Evolutionary conservation across 2,888 invertebrate genomes (phyloP), one percentile per base, ranked within the genome.

Genomic region (Bembecia ichneumoniformis): DNA sequence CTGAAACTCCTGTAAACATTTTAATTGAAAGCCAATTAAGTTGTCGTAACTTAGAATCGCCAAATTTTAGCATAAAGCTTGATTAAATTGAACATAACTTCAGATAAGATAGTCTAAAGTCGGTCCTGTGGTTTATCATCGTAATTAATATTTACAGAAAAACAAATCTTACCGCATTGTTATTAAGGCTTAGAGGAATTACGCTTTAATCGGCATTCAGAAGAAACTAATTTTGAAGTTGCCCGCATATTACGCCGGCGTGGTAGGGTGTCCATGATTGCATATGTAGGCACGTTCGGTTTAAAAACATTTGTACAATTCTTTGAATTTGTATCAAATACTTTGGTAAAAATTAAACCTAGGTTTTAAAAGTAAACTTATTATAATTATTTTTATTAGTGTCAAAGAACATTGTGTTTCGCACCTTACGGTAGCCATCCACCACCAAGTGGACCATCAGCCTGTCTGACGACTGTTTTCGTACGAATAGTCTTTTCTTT

Each of bases 181-280:
- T 13, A 49, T 28, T 55, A 55, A 48, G 51, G 49, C 20, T 36
- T 52, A 44, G 13, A 40, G 40, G 44, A 15, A 7, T 44, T 44
- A 44, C 1, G 17, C 16, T 7, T 44, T 44, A 16, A 14, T 44
- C 44, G 15, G 4, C 11, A 44, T 44, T 16, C 44, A 49, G 51
- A 57, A 57, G 61, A 63, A 66, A 66, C 64, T 63, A 66, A 70
- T 68, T 65, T 65, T 56, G 51, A 49, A 53, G 50, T 52, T 59
- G 58, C 74, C 76, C 76, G 76, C 74, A 75, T 74, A 63, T 55
- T 60, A 51, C 54, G 44, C 3, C 17, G 10, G 10, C 15, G 15
- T 44, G 57, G 55, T 55, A 48, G 55, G 58, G 52, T 62, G 55
- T 50, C 60, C 14, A 40, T 13, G 13, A 11, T 40, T 40, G 5